Evolutionary conservation across 2,888 invertebrate species (phyloP).

Genomic region (Tyria jacobaeae): DNA sequence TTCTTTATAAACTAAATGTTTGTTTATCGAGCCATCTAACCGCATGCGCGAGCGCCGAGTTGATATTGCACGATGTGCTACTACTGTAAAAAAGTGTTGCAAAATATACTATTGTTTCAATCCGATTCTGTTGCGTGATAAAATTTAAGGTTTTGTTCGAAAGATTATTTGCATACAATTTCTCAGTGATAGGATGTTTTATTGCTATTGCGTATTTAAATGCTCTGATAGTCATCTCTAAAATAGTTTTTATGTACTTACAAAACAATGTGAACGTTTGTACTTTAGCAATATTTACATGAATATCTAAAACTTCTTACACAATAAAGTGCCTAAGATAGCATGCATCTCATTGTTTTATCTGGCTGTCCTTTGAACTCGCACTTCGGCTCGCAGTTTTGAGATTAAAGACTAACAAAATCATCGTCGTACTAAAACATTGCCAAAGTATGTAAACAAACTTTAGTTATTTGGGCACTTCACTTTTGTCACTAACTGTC

Average conservation of each 20-base stretch:
- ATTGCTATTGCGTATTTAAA: conserved; percentile 24
- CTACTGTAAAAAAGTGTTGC: conserved; percentile 63
- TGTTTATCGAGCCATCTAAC: conserved; percentile 72
- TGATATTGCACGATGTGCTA: conserved; percentile 66
- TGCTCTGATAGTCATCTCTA: conserved; percentile 41
- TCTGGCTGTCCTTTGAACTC: no score
- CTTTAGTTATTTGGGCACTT: no score
- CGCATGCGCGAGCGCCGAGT: conserved; percentile 63
- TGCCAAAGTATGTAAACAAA: no score
- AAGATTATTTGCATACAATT: conserved; percentile 47
- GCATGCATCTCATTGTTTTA: no score
- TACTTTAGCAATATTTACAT: neutral
- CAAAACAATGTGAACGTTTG: conserved; percentile 10
- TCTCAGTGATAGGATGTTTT: conserved; percentile 22
- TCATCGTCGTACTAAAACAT: no score
- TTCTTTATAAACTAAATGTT: conserved; percentile 46
- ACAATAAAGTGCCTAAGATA: neutral
- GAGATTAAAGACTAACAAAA: no score
- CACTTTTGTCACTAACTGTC: no score
- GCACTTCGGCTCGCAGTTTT: no score
- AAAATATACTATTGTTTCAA: conserved; percentile 66
- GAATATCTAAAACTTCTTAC: neutral
- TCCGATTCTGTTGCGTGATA: conserved; percentile 60
- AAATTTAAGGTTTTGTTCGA: conserved; percentile 42
- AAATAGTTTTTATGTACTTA: conserved; percentile 14